A percentile compares a stretch with the other conserved stretches of the same genome.
Conservation (phyloP, 2,113 vertebrate species). For the Calonectris borealis region DNA sequence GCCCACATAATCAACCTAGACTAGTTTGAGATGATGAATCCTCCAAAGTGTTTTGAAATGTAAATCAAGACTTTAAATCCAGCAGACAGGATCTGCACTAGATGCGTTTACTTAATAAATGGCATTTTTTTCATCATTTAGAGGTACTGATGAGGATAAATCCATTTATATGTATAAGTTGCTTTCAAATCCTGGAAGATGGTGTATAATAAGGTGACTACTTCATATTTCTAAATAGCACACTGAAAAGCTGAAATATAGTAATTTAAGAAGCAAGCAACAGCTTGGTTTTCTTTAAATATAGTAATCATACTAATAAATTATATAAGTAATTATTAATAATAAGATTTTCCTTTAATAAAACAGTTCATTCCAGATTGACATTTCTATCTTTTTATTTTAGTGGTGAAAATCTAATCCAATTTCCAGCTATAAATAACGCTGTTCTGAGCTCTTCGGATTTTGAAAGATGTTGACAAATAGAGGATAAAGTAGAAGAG, state of each 20-base stretch:
- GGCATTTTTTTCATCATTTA: background rate
- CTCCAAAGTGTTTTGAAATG: conserved; percentile 31
- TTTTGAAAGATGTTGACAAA: background rate
- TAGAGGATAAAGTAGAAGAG: background rate
- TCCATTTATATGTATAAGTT: background rate
- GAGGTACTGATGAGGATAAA: conserved; percentile 30
- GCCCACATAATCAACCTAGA: background rate
- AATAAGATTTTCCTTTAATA: background rate
- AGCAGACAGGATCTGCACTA: background rate
- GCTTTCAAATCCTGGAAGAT: background rate
- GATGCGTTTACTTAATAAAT: conserved; percentile 22
- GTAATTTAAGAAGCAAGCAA: background rate
- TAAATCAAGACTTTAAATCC: conserved; percentile 48
- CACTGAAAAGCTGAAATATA: background rate
- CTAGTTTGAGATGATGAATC: conserved; percentile 19
- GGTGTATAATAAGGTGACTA: conserved; percentile 10
- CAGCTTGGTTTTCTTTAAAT: conserved; percentile 8
- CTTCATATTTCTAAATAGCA: conserved; percentile 8
- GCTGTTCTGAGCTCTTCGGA: rapidly evolving
- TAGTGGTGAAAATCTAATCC: background rate
- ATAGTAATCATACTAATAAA: background rate
- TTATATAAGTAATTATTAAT: background rate
- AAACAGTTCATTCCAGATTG: background rate
- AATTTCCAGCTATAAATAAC: conserved; percentile 6
- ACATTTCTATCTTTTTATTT: background rate